phyloP scores from a whole-genome alignment of 2,888 invertebrate species.

The Tachystola acroxantha region DNA sequence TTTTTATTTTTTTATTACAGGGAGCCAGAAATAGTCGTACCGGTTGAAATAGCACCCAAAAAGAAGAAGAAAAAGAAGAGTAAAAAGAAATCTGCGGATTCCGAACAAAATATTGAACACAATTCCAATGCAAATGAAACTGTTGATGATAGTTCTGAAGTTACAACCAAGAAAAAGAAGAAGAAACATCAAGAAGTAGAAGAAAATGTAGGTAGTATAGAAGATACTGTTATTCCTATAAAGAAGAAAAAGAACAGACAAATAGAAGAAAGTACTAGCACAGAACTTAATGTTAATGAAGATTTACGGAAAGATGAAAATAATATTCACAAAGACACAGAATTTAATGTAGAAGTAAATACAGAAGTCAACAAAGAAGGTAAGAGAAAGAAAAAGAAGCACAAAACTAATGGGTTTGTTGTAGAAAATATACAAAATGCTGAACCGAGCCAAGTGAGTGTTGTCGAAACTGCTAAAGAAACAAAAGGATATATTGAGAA shows the following conservation, averaged over 20 bases:
- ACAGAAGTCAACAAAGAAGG: background rate
- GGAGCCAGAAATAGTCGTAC: slow-evolving; percentile 52
- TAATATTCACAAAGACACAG: background rate
- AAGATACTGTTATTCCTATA: slow-evolving; percentile 1
- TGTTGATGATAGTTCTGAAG: background rate
- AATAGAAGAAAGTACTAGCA: slow-evolving; percentile 1
- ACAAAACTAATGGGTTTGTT: slow-evolving; percentile 27
- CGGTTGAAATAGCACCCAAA: slow-evolving; percentile 46
- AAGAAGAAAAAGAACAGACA: slow-evolving; percentile 10
- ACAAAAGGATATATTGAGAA: background rate
- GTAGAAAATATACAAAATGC: slow-evolving; percentile 35
- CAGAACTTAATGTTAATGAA: background rate
- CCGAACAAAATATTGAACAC: slow-evolving; percentile 2
- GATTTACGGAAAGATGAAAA: too few species aligned
- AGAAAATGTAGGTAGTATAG: slow-evolving; percentile 3
- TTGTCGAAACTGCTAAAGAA: too few species aligned
- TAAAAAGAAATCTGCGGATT: slow-evolving; percentile 28
- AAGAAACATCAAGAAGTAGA: slow-evolving; percentile 2
- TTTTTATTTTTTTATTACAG: slow-evolving; percentile 30
- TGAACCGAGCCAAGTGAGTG: slow-evolving; percentile 29
- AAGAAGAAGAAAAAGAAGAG: slow-evolving; percentile 62
- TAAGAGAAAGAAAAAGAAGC: slow-evolving; percentile 36
- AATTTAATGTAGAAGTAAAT: background rate
- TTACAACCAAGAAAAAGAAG: slow-evolving; percentile 5
- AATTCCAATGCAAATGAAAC: slow-evolving; percentile 15